Base-by-base conservation (phyloP, 2,113 vertebrate species). In the Crocuta crocuta region DNA sequence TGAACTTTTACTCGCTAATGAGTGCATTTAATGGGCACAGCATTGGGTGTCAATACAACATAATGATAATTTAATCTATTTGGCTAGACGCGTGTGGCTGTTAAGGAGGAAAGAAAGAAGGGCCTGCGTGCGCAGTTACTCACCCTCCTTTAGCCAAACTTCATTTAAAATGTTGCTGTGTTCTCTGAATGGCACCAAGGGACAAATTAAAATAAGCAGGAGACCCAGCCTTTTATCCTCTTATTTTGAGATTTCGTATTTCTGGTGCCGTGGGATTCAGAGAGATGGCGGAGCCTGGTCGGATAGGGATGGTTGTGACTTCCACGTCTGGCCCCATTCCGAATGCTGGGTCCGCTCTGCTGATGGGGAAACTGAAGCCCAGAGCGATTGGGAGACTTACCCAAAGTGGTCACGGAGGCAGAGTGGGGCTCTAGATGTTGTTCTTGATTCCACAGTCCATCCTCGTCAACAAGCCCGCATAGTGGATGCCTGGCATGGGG, bases 21-120 rank as follows among this genome's bases (percentile, higher is more conserved):
- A 93, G 74, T n/a, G 55, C 73, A 45, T 55, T 55, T 70, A 85
- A 79, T 8, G 45, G 95, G 53, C 88, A 82, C 23, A 0, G 73
- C 24, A 9, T 0, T 0, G 91, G 87, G 31, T 97, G 63, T 58
- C 92, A 79, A 55, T 63, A 92, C 0, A 16, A 28, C 43, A 26
- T 63, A 80, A 96, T 91, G 88, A 83, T 89, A 88, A 89, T 96
- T 91, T 90, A 92, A 94, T 96, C 95, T 91, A 26, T 63, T 92
- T 93, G 91, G 92, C 89, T 86, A 81, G 21, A 96, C 92, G 78
- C 74, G 68, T 45, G 66, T 70, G 68, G 79, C 80, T 98, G 95
- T 94, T 4, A 2, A 90, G 81, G 96, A 89, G 61, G 55, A 55
- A 33, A 91, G 85, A 85, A 63, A 84, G 82, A 66, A 95, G 61